Conservation (phyloP, 37 sponge, comb jelly and placozoan species). For the Theonella swinhoei region DNA sequence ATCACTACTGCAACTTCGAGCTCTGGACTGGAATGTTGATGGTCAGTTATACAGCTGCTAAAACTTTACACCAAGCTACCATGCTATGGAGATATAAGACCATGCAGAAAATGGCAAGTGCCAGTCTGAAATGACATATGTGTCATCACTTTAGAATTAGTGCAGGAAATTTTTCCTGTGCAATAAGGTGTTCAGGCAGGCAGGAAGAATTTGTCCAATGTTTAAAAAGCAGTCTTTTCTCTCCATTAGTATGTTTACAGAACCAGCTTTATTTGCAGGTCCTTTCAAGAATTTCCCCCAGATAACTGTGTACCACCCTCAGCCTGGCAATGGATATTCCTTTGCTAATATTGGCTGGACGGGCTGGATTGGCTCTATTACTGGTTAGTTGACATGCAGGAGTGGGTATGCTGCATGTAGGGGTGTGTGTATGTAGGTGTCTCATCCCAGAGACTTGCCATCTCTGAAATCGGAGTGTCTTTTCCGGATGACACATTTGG, state of each 20-base stretch:
- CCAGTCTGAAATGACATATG: no score
- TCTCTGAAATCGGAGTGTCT: conserved; percentile 86
- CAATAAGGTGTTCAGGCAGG: no score
- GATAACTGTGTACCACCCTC: conserved; percentile 87
- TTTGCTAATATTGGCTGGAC: conserved; percentile 91
- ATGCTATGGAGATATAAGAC: no score
- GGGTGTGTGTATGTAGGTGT: conserved; percentile 64
- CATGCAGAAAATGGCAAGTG: no score
- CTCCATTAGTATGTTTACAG: no score
- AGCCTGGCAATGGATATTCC: conserved; percentile 60
- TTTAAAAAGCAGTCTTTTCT: no score
- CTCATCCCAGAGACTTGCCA: conserved; percentile 64
- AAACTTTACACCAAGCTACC: no score
- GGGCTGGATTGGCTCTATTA: conserved; percentile 91
- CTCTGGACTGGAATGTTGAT: conserved; percentile 92
- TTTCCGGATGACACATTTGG: conserved; percentile 91
- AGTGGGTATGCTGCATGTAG: background rate
- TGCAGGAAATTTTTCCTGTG: no score
- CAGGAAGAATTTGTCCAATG: no score
- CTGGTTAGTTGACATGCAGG: conserved; percentile 44
- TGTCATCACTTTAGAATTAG: no score
- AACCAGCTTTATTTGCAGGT: conserved; percentile 51
- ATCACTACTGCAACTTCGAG: conserved; percentile 79
- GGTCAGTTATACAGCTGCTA: no score
- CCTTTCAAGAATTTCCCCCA: conserved; percentile 92